Evolutionary conservation across 2,113 vertebrate genomes (phyloP), one percentile per base, ranked within the genome.

Genomic region (Scomber scombrus): DNA sequence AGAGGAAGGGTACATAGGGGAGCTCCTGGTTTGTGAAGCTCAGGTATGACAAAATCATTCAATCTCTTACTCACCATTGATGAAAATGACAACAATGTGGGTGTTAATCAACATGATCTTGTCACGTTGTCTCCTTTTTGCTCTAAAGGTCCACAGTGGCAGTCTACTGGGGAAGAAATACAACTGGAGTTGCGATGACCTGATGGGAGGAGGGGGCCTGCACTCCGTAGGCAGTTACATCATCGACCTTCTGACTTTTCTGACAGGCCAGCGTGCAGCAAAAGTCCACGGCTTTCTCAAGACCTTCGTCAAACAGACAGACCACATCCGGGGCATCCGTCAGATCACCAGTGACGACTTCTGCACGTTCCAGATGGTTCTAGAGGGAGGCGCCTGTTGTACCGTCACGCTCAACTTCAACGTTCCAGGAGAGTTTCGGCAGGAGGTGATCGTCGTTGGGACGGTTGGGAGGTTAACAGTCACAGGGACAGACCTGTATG

Each of bases 321-420:
- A 98, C 85, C 96, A 99, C 94, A 99, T 99, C 93, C 95, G 95
- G 60, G 98, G 98, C 46, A 98, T 99, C 91, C 96, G 98, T 2
- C 98, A 99, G 94, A 99, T 99, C 94, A 99, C 98, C 93, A 99
- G 98, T 4, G 98, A 99, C 0, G 98, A 99, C 95, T 99, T 99
- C 93, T 99, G 98, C 88, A 98, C 98, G 0, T 99, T 99, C 81
- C 98, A 99, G 93, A 99, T 99, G 98, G 96, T 97, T 12, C 92
- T 99, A 86, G 98, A 99, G 80, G 96, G 96, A 0, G 98, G 98
- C 0, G 97, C 98, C 66, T 99, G 98, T 93, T 99, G 98, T 94
- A 98, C 98, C 0, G 97, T 99, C 46, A 99, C 97, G 0, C 97
- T 99, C 78, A 99, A 99, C 94, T 99, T 99, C 92, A 99, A 99